Conservation (phyloP, 2,113 vertebrate species). For the Ictalurus punctatus region DNA sequence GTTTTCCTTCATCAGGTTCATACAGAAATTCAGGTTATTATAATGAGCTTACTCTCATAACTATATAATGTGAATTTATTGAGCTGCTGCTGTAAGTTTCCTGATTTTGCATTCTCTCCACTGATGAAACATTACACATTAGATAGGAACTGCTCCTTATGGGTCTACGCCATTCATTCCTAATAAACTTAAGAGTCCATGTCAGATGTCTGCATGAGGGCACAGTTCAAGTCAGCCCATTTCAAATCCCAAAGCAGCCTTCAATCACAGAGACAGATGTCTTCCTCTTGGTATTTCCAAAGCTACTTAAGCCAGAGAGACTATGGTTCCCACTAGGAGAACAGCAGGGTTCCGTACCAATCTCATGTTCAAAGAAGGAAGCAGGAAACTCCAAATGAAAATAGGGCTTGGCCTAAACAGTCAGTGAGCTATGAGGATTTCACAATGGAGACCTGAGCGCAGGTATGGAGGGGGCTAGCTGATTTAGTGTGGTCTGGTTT, state of each 20-base stretch:
- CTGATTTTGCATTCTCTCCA: not conserved
- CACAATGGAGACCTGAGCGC: constrained; percentile 37
- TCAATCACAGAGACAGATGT: constrained; percentile 19
- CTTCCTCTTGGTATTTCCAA: constrained; percentile 2
- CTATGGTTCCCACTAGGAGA: constrained; percentile 16
- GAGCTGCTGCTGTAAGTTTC: not conserved
- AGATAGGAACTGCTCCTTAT: not conserved
- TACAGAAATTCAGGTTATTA: not conserved
- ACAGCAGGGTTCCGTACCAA: constrained; percentile 22
- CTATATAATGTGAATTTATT: not conserved
- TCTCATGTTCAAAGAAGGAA: constrained; percentile 21
- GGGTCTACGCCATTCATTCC: not conserved
- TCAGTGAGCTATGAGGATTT: constrained; percentile 34
- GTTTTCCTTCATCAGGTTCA: not conserved
- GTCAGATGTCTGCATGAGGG: constrained; percentile 6
- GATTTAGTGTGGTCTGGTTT: constrained; percentile 44
- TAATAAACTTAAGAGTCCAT: constrained; percentile 30
- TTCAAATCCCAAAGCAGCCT: constrained; percentile 12
- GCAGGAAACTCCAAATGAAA: constrained; percentile 30
- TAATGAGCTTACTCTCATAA: not conserved
- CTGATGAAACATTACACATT: not conserved
- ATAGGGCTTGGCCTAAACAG: not conserved
- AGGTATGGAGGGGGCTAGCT: constrained; percentile 21
- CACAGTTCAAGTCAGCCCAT: not conserved
- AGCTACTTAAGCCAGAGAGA: not conserved